Conservation (phyloP, 2,888 invertebrate species). For the Ormyrus rosae region DNA sequence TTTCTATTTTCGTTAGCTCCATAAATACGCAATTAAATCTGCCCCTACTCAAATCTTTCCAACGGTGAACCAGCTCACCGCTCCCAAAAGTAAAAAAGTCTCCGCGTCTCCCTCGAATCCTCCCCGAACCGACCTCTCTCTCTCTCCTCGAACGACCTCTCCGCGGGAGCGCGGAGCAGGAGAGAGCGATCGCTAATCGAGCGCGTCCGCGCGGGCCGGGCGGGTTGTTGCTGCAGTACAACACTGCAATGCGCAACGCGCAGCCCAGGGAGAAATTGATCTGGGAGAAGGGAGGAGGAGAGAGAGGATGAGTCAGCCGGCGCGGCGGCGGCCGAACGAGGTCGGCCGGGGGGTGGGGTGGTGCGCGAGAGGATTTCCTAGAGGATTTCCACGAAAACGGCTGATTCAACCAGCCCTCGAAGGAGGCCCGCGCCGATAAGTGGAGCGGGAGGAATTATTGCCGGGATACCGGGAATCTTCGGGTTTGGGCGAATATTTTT, state of each 20-base stretch:
- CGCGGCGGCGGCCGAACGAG: neutral
- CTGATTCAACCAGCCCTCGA: constrained; percentile 46
- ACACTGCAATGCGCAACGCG: constrained; percentile 50
- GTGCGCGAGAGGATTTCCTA: neutral
- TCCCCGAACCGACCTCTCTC: no score
- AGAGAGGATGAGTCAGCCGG: constrained; percentile 37
- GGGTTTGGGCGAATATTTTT: neutral
- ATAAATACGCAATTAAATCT: no score
- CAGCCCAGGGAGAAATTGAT: constrained; percentile 27
- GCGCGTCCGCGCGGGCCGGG: no score
- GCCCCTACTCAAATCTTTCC: no score
- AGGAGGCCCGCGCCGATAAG: neutral
- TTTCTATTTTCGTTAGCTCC: no score
- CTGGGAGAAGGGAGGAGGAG: neutral
- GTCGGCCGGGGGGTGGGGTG: neutral
- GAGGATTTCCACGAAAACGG: constrained; percentile 45
- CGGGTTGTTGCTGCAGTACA: constrained; percentile 36
- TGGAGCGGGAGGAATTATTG: neutral
- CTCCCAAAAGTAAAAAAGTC: no score
- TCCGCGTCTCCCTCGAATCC: no score
- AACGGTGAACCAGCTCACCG: no score
- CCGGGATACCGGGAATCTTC: no score
- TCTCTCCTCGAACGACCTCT: no score
- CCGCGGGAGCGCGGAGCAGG: no score
- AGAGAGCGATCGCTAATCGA: no score